These are phyloP conservation scores for Thinocorus orbignyianus DNA, from an alignment of 2,113 vertebrate genomes.

Conservation along the genomic window DNA sequence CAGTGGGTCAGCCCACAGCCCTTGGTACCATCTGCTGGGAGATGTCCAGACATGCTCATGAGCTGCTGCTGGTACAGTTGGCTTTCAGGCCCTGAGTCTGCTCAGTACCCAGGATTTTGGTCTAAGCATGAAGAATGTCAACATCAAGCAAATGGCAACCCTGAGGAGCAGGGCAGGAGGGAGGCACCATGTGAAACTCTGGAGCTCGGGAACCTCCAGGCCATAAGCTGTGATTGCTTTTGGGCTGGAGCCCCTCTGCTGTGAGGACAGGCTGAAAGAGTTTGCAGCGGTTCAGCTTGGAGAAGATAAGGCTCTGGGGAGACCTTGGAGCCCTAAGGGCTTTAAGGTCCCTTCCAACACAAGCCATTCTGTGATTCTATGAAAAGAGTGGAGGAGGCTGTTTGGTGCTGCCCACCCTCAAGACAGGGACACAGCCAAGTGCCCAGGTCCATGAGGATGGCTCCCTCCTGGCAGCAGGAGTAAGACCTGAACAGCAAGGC, in stretches of 20 bases:
- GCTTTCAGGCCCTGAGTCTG: not conserved
- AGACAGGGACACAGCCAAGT: not conserved
- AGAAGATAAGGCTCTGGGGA: not conserved
- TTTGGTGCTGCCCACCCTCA: not conserved
- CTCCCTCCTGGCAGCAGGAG: rapidly evolving
- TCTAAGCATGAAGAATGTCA: rapidly evolving
- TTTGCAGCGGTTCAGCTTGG: not conserved
- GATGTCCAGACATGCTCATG: not conserved
- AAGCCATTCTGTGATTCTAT: not conserved
- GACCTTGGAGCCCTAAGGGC: not conserved
- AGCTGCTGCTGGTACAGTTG: not conserved
- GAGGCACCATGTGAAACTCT: not conserved
- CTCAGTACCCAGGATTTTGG: not conserved
- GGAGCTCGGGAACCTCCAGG: not conserved
- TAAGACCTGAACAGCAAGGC: not conserved
- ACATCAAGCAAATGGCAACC: rapidly evolving
- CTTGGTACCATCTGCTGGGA: not conserved
- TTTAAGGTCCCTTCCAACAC: not conserved
- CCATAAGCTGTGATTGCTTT: not conserved
- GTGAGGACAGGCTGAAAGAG: not conserved
- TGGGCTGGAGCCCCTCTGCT: not conserved
- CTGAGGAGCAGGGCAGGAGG: not conserved
- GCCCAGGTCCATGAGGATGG: not conserved
- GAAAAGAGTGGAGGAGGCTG: not conserved
- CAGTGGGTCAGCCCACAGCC: not conserved